Base-by-base conservation (phyloP, 2,888 invertebrate species). In the Stenichneumon culpator region DNA sequence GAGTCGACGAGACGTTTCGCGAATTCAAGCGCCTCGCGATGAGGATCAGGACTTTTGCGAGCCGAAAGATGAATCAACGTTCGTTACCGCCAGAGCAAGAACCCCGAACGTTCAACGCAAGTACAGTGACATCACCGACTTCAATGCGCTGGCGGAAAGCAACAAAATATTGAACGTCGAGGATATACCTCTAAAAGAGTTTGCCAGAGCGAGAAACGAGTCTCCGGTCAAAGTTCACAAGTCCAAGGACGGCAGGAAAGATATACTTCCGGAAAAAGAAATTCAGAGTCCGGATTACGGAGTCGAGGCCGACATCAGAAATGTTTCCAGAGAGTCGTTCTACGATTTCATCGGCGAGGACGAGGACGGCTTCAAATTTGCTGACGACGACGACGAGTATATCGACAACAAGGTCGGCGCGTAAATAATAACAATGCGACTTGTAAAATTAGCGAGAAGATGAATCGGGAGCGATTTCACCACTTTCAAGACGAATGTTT, bases 351-450 rank as follows among this genome's bases (percentile, higher is more conserved):
- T 92, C 65, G 90, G 89, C 9, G 92, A 92, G 70, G 92, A 90
- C 73, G 92, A 92, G 70, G 91, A 92, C 44, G 91, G 87, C 39
- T 89, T 93, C 60, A 93, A 92, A 86, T 93, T 93, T 79, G 93
- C 91, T 25, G 93, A 93, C 63, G 93, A 93, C 25, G 93, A 93
- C 39, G 92, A 92, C 5, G 93, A 93, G 11, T 92, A 91, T 73
- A 86, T 93, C 36, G 92, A 92, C 86, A 93, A 92, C 89, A 92
- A 92, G 86, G 86, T 89, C 9, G 88, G 87, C 47, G 89, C 88
- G 84, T 92, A 88, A 89, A 82, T 69, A 47, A 47, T 14, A n/a
- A 32, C 19, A 50, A 25, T 67, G n/a, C n/a, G 22, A 39, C 22
- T 78, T 68, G 9, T 19, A 16, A 16, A 63, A 44, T 19, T 52